Evolutionary conservation across 2,113 vertebrate species (phyloP), one percentile per base, ranked within the genome.

Genomic region (Poeciliopsis turrubarensis): DNA sequence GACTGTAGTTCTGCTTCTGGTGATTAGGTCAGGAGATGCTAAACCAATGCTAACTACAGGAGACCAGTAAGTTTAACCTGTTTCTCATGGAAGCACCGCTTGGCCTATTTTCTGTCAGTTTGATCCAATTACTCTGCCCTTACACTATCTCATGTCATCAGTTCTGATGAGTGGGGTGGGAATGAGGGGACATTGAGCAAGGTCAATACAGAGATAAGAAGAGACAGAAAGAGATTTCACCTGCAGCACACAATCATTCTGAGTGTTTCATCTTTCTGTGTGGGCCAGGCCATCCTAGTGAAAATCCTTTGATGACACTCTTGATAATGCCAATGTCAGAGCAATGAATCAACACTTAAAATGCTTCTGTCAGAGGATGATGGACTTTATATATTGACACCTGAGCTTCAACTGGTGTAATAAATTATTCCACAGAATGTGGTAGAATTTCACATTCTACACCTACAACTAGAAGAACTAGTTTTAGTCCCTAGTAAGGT

Each of bases 141-240:
- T 89, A 79, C 75, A 84, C 91, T 91, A 88, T 94, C 93, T 88
- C 71, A 85, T 89, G 89, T 91, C 90, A 93, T 94, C 92, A 75
- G 77, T 54, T 77, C 80, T 79, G 64, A 80, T 72, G 67, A 73
- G 69, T 65, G 75, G 84, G 80, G 80, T 79, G 77, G 73, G 65
- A 70, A 65, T 69, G 76, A 82, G 79, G 80, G 78, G 77, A 84
- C 78, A 85, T 88, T 84, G 80, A 84, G 79, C 82, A 93, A 93
- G 91, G 91, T 92, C 86, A 89, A 69, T 31, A 76, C 22, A 64
- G 80, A 90, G 89, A 92, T 92, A 90, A 92, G 80, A 39, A 2
- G 11, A 32, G 75, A 65, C 51, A 60, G 68, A 73, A 84, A 80
- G 60, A 69, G 72, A 9, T 78, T 68, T 81, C 72, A 68, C 29